These are phyloP conservation scores for Aix galericulata DNA, from an alignment of 2,113 vertebrate species.

Conservation along the genomic window DNA sequence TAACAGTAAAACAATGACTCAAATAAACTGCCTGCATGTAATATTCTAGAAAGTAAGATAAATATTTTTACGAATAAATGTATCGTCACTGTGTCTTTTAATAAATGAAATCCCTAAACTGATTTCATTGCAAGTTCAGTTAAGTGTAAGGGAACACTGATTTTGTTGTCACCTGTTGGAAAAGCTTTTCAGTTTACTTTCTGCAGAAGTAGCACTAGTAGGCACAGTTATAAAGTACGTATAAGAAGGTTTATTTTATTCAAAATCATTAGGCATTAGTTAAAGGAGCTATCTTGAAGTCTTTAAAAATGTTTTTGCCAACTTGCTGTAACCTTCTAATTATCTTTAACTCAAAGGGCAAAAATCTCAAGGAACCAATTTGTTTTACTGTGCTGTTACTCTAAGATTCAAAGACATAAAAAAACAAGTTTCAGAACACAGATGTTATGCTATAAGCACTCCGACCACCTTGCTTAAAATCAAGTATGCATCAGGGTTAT, in stretches of 20 bases:
- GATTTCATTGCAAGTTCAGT: not conserved
- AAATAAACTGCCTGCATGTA: not conserved
- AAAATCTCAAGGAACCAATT: not conserved
- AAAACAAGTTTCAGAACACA: not conserved
- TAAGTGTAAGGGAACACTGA: not conserved
- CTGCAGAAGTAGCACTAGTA: not conserved
- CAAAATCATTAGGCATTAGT: not conserved
- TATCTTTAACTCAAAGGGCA: not conserved
- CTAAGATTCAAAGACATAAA: rapidly evolving
- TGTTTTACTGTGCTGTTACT: not conserved
- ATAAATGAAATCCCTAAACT: not conserved
- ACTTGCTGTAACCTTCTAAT: not conserved
- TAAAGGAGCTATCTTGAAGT: not conserved
- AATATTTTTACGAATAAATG: not conserved
- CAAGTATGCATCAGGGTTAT: not conserved
- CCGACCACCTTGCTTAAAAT: rapidly evolving
- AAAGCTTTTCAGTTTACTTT: not conserved
- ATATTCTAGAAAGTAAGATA: not conserved
- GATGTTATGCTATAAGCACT: not conserved
- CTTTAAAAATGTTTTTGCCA: not conserved
- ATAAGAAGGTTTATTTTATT: not conserved
- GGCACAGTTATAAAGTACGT: not conserved
- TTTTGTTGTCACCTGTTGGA: not conserved
- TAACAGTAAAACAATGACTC: not conserved
- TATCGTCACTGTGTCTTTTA: not conserved